Evolutionary conservation across 2,888 invertebrate species (phyloP), one percentile per base, ranked within the genome.

Genomic region (Imbricaverruca yamaguchii): DNA sequence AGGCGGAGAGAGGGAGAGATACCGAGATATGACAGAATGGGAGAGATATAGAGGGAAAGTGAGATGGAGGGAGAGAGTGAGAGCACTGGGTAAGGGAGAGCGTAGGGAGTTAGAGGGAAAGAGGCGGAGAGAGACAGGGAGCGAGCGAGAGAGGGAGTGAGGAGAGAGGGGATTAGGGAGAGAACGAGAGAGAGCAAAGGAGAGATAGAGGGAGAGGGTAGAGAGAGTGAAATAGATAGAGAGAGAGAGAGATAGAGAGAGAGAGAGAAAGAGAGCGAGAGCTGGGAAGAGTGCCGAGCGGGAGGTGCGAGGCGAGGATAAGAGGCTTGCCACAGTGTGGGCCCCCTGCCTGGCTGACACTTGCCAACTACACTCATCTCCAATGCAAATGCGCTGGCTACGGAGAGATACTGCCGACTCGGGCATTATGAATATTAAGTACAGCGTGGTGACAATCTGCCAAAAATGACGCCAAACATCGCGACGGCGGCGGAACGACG

Each of bases 401-500:
- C 18, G 15, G 74, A 53, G 74, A 74, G 74, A 74, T 74, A 53
- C 74, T 21, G 39, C 13, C 74, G 4, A 6, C 23, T 53, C 53
- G 74, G 53, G 74, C 74, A 74, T 74, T 74, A 74, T 74, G 74
- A 74, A 74, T 74, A 74, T 74, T 74, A 74, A 74, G 74, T 23
- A 18, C 15, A 11, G 53, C 21, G 18, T 18, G 74, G 74, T 74
- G 74, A 74, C 74, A 74, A 74, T 74, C 74, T 53, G 74, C 74
- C 74, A 74, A 74, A 74, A 74, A 74, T 74, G 74, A 74, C 74
- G 74, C 53, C 74, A 39, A 53, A 74, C 74, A 74, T 39, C 39
- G 39, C 39, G 39, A 39, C 39, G 39, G 2, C 39, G 39, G 39
- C 4, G 39, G 2, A 4, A 1, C 39, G 39, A 1, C 39, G n/a